Evolutionary conservation across 2,113 vertebrate genomes (phyloP).

Genomic region (Platanista minor): DNA sequence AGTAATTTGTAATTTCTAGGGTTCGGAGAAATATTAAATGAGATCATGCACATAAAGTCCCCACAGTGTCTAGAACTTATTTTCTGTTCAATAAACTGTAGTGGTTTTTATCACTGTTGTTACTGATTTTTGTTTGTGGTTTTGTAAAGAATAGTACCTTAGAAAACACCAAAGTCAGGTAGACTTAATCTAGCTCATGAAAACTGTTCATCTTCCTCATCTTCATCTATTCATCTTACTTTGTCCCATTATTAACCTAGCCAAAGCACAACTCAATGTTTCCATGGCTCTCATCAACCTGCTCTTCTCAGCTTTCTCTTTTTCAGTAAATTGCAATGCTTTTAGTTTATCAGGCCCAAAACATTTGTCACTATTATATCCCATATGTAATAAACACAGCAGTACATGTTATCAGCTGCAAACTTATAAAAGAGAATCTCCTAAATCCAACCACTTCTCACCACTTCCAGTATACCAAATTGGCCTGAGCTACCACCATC

Average conservation of each 20-base stretch:
- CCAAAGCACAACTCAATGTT: not conserved
- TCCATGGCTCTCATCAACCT: not conserved
- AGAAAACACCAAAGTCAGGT: not conserved
- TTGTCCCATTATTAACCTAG: not conserved
- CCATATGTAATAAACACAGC: not conserved
- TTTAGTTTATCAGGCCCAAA: not conserved
- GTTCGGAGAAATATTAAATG: not conserved
- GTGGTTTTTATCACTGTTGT: not conserved
- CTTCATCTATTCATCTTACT: not conserved
- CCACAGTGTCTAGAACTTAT: not conserved
- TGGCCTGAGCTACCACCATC: not conserved
- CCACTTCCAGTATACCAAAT: not conserved
- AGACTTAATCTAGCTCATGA: not conserved
- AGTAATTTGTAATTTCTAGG: not conserved
- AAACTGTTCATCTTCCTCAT: not conserved
- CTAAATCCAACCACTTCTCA: not conserved
- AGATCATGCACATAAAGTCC: not conserved
- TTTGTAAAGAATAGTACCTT: not conserved
- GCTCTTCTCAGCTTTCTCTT: not conserved
- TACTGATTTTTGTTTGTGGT: not conserved
- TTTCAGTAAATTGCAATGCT: not conserved
- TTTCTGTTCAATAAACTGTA: not conserved
- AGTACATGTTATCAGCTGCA: not conserved
- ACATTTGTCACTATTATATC: not conserved
- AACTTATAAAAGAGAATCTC: not conserved